phyloP scores from a whole-genome alignment of 2,888 invertebrate species.

The Macropis europaea region DNA sequence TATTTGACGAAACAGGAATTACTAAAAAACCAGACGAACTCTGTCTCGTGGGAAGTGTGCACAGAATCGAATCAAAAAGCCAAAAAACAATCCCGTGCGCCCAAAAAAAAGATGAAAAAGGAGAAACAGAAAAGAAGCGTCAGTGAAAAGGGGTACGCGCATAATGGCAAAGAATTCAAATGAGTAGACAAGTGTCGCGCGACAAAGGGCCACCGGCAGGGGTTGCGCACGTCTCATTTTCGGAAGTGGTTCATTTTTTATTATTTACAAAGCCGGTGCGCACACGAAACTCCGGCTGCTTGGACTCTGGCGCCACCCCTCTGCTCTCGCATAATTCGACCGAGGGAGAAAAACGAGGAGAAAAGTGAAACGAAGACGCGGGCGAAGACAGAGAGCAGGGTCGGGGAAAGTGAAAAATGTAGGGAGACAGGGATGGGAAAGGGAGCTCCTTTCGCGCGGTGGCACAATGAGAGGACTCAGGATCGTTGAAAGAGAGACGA shows the following conservation, averaged over 20 bases:
- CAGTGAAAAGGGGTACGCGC: slow-evolving; percentile 21
- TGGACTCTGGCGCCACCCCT: slow-evolving; percentile 3
- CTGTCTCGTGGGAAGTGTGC: background rate
- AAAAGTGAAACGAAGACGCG: background rate
- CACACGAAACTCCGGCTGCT: background rate
- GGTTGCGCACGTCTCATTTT: slow-evolving; percentile 63
- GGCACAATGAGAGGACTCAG: slow-evolving; percentile 8
- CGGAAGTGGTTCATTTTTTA: slow-evolving; percentile 68
- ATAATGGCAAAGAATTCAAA: slow-evolving; percentile 54
- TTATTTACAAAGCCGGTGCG: slow-evolving; percentile 59
- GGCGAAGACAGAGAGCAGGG: background rate
- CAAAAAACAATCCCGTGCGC: background rate
- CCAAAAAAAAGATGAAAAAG: background rate
- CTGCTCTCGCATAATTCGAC: slow-evolving; percentile 4
- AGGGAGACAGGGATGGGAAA: background rate
- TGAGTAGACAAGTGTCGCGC: slow-evolving; percentile 62
- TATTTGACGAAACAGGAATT: too few relatives aligned
- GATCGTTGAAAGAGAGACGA: slow-evolving; percentile 20
- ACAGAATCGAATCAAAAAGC: slow-evolving; percentile 30
- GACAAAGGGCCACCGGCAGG: slow-evolving; percentile 59
- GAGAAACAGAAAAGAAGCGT: background rate
- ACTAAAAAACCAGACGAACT: too few relatives aligned
- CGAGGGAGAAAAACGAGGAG: background rate
- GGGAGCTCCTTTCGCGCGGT: slow-evolving; percentile 18
- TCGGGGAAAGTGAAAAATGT: background rate